phyloP scores from a whole-genome alignment of 2,113 vertebrate species.

The Petromus typicus region DNA sequence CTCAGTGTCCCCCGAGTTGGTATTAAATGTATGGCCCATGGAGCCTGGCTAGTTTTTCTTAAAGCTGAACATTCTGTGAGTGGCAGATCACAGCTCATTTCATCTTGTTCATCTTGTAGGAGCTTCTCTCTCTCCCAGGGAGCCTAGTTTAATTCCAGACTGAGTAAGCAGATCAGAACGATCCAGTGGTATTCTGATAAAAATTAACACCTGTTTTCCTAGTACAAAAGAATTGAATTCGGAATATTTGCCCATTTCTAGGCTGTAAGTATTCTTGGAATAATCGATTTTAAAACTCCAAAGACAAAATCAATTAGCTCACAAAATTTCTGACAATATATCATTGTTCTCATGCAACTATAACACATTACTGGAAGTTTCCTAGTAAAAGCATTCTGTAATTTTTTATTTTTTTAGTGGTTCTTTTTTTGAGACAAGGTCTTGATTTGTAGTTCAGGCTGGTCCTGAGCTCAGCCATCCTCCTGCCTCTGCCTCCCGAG shows the following conservation, averaged over 20 bases:
- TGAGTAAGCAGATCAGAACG: slow-evolving; percentile 33
- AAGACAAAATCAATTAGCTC: slow-evolving; percentile 26
- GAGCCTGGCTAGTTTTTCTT: neutral
- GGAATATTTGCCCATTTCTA: neutral
- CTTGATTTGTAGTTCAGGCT: too few species aligned
- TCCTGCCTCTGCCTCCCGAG: too few species aligned
- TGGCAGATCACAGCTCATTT: slow-evolving; percentile 21
- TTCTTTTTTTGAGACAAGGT: too few species aligned
- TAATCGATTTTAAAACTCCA: slow-evolving; percentile 21
- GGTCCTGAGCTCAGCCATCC: too few species aligned
- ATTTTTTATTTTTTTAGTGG: too few species aligned
- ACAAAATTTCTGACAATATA: slow-evolving; percentile 34
- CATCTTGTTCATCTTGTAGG: neutral
- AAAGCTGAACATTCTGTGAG: neutral
- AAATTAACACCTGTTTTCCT: neutral
- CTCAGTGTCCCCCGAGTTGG: neutral
- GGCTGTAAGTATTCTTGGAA: slow-evolving; percentile 3
- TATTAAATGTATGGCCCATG: neutral
- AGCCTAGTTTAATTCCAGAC: slow-evolving; percentile 12
- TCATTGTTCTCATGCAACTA: neutral
- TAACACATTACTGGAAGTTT: neutral
- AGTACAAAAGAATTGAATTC: neutral
- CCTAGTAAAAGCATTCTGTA: neutral
- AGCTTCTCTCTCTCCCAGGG: neutral
- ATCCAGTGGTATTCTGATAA: neutral